Base-by-base conservation (phyloP, 2,113 vertebrate genomes). In the Collichthys lucidus region DNA sequence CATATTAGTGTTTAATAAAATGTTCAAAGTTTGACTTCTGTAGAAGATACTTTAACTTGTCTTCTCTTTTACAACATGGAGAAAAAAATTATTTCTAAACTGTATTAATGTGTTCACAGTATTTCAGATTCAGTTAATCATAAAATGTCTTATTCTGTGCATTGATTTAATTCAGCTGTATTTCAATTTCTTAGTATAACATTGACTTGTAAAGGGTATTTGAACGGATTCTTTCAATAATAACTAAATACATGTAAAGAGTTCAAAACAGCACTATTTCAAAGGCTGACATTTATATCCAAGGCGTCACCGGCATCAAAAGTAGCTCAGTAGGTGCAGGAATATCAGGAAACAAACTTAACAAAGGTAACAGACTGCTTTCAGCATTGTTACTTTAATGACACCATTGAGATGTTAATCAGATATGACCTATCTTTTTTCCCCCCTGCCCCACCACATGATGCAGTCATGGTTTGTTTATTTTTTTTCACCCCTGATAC, bases 401-500 rank as follows among this genome's bases (percentile, higher is more conserved):
- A 44, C 31, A 44, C 35, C 11, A 67, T 22, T 44, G 2, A 61
- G 40, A 49, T 11, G 22, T 16, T 11, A 42, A 19, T 31, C 12
- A 50, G 22, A 42, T 60, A 22, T 26, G 10, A 46, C 12, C 46
- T 17, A 31, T 15, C 10, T 68, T 72, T 79, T 52, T 65, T 35
- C 4, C 72, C 60, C 12, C 17, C 20, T 26, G 19, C 16, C 83
- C 22, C 12, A n/a, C 35, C 35, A 62, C 69, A 40, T 65, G 35
- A 61, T 65, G 19, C 60, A 14, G n/a, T 55, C 31, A n/a, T 20
- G 46, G 50, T 77, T 24, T 60, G 35, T 35, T 40, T 40, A 40
- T 40, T 50, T 71, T 56, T 71, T 74, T 24, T 66, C 22, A 68
- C 2, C 67, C 19, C 17, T 63, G 53, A 62, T 69, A 46, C 47